phyloP scores from a whole-genome alignment of 2,113 vertebrate species.

The Cyphomyrus discorhynchus region DNA sequence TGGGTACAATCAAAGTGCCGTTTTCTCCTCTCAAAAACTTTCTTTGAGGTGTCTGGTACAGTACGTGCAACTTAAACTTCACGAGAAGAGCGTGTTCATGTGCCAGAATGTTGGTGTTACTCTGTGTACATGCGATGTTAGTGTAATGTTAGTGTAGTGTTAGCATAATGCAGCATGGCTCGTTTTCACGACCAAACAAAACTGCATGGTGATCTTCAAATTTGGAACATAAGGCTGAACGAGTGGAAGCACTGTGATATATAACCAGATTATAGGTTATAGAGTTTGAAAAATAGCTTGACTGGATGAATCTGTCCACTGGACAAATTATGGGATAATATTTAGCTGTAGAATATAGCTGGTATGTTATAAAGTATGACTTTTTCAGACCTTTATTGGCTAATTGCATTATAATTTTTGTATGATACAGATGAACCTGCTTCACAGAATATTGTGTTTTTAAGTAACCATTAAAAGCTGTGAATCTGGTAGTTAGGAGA shows the following conservation, averaged over 20 bases:
- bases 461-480: slow-evolving; percentile 6
- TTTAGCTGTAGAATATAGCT: background rate
- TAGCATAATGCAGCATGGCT: background rate
- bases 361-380: background rate
- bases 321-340: background rate
- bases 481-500: slow-evolving; percentile 52
- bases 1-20: background rate
- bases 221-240: background rate
- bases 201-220: background rate
- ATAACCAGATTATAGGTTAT: background rate
- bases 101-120: background rate
- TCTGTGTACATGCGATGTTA: background rate
- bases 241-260: background rate
- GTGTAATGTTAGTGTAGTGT: background rate
- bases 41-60: background rate
- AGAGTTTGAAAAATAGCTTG: background rate
- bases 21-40: background rate
- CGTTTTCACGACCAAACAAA: background rate
- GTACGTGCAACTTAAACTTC: background rate
- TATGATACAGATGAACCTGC: slow-evolving; percentile 36
- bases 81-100: background rate
- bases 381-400: background rate
- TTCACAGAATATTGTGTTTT: slow-evolving; percentile 42
- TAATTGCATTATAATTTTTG: background rate
- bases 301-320: background rate